Evolutionary conservation across 2,888 invertebrate genomes (phyloP).

Genomic region (Shargacucullia verbasci): DNA sequence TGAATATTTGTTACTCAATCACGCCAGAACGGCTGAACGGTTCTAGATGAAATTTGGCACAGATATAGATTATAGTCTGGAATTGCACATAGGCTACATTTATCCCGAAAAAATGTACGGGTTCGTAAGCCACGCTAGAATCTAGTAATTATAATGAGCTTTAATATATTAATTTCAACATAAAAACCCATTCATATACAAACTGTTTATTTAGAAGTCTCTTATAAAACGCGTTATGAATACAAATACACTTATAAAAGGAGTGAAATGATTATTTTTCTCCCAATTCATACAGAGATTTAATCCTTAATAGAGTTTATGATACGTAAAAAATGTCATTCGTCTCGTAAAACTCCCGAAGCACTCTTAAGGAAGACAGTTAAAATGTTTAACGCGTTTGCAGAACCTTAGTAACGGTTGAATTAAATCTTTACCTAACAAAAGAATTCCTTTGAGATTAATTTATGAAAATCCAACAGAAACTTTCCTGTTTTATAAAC

Average conservation of each 20-base stretch:
- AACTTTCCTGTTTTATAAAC: too few relatives aligned
- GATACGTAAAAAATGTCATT: slow-evolving; percentile 33
- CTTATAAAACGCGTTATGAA: slow-evolving; percentile 52
- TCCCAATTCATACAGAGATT: slow-evolving; percentile 34
- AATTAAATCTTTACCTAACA: not conserved
- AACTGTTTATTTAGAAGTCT: slow-evolving; percentile 30
- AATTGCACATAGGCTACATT: too few relatives aligned
- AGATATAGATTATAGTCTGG: too few relatives aligned
- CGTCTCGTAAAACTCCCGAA: slow-evolving; percentile 31
- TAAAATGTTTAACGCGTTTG: slow-evolving; percentile 1
- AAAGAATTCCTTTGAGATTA: not conserved
- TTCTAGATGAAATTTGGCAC: too few relatives aligned
- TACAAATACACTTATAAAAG: slow-evolving; percentile 44
- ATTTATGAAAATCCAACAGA: too few relatives aligned
- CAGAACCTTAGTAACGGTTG: not conserved
- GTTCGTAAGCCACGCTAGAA: too few relatives aligned
- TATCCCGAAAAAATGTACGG: too few relatives aligned
- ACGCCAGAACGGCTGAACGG: too few relatives aligned
- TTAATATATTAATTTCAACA: slow-evolving; percentile 13
- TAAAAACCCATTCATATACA: slow-evolving; percentile 9
- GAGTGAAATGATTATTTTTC: slow-evolving; percentile 51
- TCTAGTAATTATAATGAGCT: too few relatives aligned
- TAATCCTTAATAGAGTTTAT: slow-evolving; percentile 40
- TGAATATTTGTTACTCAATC: too few relatives aligned
- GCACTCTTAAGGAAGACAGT: slow-evolving; percentile 10